phyloP scores from a whole-genome alignment of 2,113 vertebrate species.

The Alligator mississippiensis region DNA sequence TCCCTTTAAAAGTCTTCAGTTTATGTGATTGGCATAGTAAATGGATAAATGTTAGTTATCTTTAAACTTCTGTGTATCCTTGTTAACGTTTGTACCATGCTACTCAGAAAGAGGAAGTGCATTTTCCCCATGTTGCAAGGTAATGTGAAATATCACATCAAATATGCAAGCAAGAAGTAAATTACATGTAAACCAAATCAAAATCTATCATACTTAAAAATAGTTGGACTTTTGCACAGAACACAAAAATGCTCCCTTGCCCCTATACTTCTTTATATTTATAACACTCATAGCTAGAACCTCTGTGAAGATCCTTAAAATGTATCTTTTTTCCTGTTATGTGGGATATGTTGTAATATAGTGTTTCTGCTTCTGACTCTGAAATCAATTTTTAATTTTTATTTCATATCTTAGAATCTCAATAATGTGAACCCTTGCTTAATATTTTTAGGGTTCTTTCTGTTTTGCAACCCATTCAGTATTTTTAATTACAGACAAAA shows the following conservation, averaged over 20 bases:
- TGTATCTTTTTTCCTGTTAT: background rate
- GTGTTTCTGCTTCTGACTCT: background rate
- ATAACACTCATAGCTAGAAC: background rate
- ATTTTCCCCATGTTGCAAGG: background rate
- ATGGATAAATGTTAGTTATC: background rate
- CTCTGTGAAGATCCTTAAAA: background rate
- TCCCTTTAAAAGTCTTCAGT: background rate
- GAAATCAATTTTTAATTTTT: background rate
- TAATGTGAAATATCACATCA: background rate
- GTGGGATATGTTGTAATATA: background rate
- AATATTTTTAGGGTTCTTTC: background rate
- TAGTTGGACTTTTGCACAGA: background rate
- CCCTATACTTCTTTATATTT: background rate
- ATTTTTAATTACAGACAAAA: slow-evolving; percentile 7
- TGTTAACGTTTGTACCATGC: background rate
- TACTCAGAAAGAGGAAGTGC: background rate
- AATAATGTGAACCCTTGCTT: background rate
- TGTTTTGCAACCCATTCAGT: background rate
- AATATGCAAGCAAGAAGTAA: background rate
- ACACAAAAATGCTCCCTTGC: background rate
- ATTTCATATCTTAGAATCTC: background rate
- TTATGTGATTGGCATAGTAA: slow-evolving; percentile 7
- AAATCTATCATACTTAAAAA: background rate
- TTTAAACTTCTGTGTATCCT: background rate
- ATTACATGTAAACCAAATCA: background rate